A percentile compares a stretch with the other conserved stretches of the same genome.
These are phyloP conservation scores for Aphelenchoides besseyi DNA, from an alignment of 1,140 invertebrate genomes.

Conservation along the genomic window DNA sequence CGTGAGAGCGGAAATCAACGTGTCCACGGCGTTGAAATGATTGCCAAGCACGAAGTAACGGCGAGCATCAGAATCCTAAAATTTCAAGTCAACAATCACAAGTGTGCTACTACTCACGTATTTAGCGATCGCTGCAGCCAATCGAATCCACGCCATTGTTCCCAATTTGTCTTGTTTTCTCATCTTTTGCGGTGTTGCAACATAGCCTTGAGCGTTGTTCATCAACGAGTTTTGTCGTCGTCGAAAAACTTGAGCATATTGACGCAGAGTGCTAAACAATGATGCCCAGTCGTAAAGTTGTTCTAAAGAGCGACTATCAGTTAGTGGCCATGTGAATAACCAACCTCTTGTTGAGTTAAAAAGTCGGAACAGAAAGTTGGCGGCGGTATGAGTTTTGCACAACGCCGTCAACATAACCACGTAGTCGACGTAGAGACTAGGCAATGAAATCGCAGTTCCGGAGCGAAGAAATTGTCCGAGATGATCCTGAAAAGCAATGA, in stretches of 20 bases:
- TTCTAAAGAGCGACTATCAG: too few species aligned
- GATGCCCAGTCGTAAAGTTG: conserved; percentile 10
- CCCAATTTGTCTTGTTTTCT: conserved; percentile 1
- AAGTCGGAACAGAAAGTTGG: neutral
- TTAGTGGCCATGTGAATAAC: too few species aligned
- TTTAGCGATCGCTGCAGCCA: conserved; percentile 7
- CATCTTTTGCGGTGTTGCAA: neutral
- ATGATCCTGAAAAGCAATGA: neutral
- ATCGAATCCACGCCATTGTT: conserved; percentile 10
- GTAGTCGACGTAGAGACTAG: conserved; percentile 16
- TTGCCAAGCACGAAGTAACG: conserved; percentile 20
- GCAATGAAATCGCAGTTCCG: neutral
- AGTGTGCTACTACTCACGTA: neutral
- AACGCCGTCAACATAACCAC: conserved; percentile 9
- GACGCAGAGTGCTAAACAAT: conserved; percentile 2
- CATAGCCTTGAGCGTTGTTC: neutral
- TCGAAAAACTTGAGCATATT: conserved; percentile 8
- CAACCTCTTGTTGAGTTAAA: conserved; percentile 2
- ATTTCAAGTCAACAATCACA: neutral
- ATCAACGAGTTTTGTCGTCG: neutral
- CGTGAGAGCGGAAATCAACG: conserved; percentile 1
- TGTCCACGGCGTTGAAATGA: conserved; percentile 19
- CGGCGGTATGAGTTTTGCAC: conserved; percentile 7
- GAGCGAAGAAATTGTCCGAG: neutral
- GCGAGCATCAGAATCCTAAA: conserved; percentile 12